Conservation (phyloP, 2,113 vertebrate species). For the Oryzias curvinotus region DNA sequence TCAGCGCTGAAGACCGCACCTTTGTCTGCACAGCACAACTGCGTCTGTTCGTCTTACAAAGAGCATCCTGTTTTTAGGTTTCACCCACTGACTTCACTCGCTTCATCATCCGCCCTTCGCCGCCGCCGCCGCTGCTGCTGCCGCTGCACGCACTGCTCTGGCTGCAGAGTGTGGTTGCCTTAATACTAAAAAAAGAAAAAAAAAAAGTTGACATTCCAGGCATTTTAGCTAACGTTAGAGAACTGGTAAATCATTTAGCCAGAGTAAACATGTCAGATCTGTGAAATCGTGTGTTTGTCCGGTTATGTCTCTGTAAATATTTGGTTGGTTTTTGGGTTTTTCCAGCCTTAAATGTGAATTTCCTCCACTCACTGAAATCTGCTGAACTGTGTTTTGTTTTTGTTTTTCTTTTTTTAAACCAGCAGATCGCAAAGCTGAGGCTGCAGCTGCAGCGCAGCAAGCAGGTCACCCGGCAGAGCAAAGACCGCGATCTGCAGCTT, state of each 20-base stretch:
- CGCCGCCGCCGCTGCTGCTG: not conserved
- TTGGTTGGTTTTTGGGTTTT: too few species aligned
- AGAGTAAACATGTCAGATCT: too few species aligned
- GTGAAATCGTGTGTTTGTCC: too few species aligned
- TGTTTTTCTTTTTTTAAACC: not conserved
- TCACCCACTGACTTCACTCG: constrained; percentile 36
- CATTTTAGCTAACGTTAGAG: too few species aligned
- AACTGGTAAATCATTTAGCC: too few species aligned
- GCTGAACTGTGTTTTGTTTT: not conserved
- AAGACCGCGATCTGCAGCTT: constrained; percentile 84
- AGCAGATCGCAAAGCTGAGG: constrained; percentile 94
- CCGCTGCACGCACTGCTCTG: too few species aligned
- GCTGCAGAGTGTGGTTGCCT: too few species aligned
- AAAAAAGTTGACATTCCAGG: too few species aligned
- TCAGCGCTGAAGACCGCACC: constrained; percentile 61
- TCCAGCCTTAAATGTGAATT: too few species aligned
- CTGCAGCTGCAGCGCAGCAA: constrained; percentile 93
- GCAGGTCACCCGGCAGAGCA: constrained; percentile 85
- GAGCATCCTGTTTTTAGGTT: constrained; percentile 48
- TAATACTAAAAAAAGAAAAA: too few species aligned
- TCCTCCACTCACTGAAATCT: not conserved
- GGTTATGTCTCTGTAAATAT: too few species aligned
- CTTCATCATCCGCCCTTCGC: constrained; percentile 19
- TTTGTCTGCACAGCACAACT: constrained; percentile 64
- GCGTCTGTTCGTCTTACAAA: constrained; percentile 49